These are phyloP conservation scores for Corythornis cristatus DNA, from an alignment of 2,113 vertebrate species.

Conservation along the genomic window DNA sequence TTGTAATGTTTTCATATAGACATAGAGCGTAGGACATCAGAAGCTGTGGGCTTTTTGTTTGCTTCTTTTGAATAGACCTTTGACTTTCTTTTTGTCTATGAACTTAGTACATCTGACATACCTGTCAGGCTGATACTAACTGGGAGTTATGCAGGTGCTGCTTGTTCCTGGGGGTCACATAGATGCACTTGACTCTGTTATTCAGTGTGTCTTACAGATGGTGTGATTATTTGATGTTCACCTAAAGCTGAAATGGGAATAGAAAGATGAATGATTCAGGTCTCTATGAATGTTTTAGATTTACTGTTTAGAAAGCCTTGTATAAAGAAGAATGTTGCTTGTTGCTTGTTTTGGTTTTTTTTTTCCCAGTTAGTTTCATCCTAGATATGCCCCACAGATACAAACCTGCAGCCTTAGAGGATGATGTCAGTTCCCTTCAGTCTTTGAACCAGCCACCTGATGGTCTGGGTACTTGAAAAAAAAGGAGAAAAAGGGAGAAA, in stretches of 20 bases:
- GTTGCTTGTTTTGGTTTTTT: neutral
- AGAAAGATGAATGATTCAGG: neutral
- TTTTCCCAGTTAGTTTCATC: neutral
- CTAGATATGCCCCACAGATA: neutral
- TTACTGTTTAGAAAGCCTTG: neutral
- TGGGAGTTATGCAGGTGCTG: neutral
- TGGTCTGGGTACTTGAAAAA: neutral
- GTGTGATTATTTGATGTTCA: neutral
- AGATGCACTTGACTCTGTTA: neutral
- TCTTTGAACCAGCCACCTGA: neutral
- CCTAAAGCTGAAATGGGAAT: neutral
- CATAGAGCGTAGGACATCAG: neutral
- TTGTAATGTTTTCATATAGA: neutral
- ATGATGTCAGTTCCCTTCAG: neutral
- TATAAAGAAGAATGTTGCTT: neutral
- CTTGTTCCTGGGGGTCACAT: neutral
- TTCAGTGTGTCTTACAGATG: neutral
- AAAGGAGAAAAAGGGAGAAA: neutral
- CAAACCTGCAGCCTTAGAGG: neutral
- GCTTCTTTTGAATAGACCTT: neutral
- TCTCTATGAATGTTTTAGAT: neutral
- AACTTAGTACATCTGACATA: neutral
- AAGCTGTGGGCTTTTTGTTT: neutral
- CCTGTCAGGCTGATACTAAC: neutral
- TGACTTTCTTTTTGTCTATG: neutral